These are phyloP conservation scores for Solenopsis invicta DNA, from an alignment of 1,140 invertebrate genomes.

Conservation along the genomic window DNA sequence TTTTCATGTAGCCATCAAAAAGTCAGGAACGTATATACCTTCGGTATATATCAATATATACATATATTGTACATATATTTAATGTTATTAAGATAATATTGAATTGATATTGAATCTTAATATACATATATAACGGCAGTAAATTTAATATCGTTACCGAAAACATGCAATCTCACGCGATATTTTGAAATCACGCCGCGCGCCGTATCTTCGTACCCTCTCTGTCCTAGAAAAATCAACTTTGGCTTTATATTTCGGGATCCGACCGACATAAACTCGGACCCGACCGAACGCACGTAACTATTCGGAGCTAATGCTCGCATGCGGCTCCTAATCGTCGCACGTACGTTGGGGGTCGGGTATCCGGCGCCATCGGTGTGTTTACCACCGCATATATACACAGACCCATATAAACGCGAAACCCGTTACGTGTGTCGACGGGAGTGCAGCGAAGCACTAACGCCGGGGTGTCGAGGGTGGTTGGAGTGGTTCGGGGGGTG, in stretches of 20 bases:
- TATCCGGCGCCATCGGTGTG: slow-evolving; percentile 35
- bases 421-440: slow-evolving; percentile 49
- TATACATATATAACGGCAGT: background rate
- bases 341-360: slow-evolving; percentile 37
- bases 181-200: background rate
- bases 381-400: background rate
- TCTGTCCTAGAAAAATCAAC: background rate
- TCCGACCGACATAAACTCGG: slow-evolving; percentile 37
- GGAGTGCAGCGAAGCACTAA: slow-evolving; percentile 77
- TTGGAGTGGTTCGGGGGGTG: slow-evolving; percentile 79
- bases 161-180: background rate
- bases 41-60: background rate
- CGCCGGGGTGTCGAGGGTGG: slow-evolving; percentile 66
- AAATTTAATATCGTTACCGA: background rate
- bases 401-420: slow-evolving; percentile 20
- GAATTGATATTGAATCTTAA: background rate
- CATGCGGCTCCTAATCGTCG: slow-evolving; percentile 60
- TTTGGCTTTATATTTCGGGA: slow-evolving; percentile 10
- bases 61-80: no score
- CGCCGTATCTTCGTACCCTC: background rate
- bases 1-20: background rate
- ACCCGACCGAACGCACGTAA: slow-evolving; percentile 24
- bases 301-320: slow-evolving; percentile 59
- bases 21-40: background rate
- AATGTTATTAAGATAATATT: slow-evolving; percentile 16